Evolutionary conservation across 2,113 vertebrate genomes (phyloP).

Genomic region (Callaeas wilsoni): DNA sequence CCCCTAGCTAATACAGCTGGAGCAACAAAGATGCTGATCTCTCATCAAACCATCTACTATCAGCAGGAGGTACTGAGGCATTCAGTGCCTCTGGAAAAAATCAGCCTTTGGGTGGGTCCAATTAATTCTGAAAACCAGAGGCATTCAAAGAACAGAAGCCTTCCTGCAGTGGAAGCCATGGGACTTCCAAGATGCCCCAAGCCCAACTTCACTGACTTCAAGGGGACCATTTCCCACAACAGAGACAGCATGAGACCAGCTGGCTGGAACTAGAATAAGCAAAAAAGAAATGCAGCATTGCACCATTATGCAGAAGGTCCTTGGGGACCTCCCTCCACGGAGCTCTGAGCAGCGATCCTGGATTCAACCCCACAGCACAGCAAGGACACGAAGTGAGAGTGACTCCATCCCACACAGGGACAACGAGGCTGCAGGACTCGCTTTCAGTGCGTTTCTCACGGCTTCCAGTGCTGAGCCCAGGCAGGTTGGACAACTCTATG

Average conservation of each 20-base stretch:
- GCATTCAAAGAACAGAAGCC: background rate
- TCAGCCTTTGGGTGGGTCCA: background rate
- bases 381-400: background rate
- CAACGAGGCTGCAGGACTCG: background rate
- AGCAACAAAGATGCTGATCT: background rate
- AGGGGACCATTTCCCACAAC: background rate
- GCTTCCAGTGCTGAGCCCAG: background rate
- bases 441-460: background rate
- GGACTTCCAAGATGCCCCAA: background rate
- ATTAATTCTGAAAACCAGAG: background rate
- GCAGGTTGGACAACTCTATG: constrained; percentile 31
- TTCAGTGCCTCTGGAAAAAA: background rate
- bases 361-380: background rate
- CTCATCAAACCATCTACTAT: background rate
- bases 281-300: background rate
- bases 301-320: background rate
- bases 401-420: background rate
- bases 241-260: background rate
- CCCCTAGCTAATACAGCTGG: background rate
- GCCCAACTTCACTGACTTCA: background rate
- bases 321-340: background rate
- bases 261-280: background rate
- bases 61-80: background rate
- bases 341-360: background rate
- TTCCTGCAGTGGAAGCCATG: constrained; percentile 8